Percentiles rank a stretch among this genome's conserved stretches.
These are phyloP conservation scores for Caranx ignobilis DNA, from an alignment of 2,113 vertebrate genomes.

Conservation along the genomic window DNA sequence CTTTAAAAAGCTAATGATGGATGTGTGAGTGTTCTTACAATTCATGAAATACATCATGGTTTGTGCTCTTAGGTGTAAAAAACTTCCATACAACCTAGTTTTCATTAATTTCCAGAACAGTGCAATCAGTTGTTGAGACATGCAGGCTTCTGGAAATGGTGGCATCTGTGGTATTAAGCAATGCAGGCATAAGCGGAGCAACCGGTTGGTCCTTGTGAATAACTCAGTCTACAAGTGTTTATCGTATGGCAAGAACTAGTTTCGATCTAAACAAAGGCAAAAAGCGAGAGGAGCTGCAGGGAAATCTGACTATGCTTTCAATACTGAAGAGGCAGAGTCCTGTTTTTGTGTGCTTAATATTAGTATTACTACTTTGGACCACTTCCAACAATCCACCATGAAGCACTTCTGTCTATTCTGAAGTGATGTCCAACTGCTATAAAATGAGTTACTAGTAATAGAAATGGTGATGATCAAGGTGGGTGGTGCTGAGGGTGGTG, in stretches of 20 bases:
- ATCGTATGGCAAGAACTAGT: constrained; percentile 32
- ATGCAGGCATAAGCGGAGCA: constrained; percentile 51
- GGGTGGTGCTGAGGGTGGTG: no score
- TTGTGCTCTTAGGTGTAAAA: neutral
- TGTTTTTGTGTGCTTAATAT: no score
- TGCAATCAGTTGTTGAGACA: neutral
- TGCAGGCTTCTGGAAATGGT: constrained; percentile 22
- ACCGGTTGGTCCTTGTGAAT: constrained; percentile 72
- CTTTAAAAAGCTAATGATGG: neutral
- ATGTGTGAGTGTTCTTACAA: neutral
- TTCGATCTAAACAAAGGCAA: neutral
- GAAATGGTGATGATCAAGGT: no score
- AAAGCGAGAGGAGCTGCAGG: neutral
- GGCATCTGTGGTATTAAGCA: constrained; percentile 60
- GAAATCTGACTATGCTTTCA: neutral
- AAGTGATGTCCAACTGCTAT: no score
- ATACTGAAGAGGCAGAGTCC: no score
- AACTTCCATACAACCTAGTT: neutral
- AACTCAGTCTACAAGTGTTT: constrained; percentile 49
- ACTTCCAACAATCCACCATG: no score
- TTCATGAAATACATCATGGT: neutral
- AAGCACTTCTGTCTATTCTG: no score
- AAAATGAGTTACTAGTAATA: no score
- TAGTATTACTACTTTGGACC: no score
- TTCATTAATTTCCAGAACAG: constrained; percentile 4